Conservation (phyloP, 1,140 invertebrate species). For the Bombus haemorrhoidalis region DNA sequence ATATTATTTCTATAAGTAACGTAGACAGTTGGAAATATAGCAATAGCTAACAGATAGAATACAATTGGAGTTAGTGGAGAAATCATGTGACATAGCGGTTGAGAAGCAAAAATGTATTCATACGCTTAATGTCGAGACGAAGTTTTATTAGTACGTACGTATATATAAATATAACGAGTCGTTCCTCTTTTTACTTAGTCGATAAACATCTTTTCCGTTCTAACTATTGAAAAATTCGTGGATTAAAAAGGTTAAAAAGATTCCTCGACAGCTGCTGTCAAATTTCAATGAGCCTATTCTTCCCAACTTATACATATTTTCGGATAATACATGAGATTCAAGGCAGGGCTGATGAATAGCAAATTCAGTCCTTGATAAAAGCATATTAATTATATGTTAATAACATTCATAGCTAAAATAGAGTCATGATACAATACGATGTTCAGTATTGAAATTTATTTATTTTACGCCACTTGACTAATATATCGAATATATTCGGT, state of each 20-base stretch:
- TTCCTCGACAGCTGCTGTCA: background rate
- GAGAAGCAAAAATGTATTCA: background rate
- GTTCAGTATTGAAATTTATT: background rate
- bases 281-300: background rate
- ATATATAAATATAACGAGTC: background rate
- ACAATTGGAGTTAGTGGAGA: background rate
- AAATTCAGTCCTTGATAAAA: background rate
- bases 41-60: no score
- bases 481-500: no score
- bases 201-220: slow-evolving; percentile 14
- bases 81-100: background rate
- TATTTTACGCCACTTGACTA: background rate
- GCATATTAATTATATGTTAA: background rate
- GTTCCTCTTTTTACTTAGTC: background rate
- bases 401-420: background rate
- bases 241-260: background rate
- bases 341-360: background rate
- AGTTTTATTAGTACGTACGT: background rate
- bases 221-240: no score
- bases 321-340: background rate
- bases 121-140: no score
- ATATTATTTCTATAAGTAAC: background rate
- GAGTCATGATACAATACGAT: background rate
- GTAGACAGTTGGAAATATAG: background rate
- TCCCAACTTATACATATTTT: background rate